Base-by-base conservation (phyloP, 2,888 invertebrate genomes). In the Lasioglossum pauxillum region DNA sequence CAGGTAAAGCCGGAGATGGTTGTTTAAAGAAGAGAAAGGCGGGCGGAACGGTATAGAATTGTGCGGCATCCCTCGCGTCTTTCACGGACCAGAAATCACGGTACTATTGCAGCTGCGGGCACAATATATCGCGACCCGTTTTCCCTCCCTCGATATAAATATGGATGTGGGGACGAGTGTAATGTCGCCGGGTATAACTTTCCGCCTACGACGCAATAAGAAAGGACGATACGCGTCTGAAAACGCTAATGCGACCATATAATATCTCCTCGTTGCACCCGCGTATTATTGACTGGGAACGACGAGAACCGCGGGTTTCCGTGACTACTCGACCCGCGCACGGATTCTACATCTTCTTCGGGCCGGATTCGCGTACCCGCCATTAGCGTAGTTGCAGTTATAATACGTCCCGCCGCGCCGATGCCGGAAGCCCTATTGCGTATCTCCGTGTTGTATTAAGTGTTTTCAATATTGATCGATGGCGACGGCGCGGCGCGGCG, bases 231-330 rank as follows among this genome's bases (percentile, higher is more conserved):
- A 73, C 71, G 57, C 77, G 31, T 71, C 77, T 71, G 77, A 57
- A 67, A 77, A 83, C 83, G 83, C 44, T 77, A 83, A 84, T 84
- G 67, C 83, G n/a, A 53, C 73, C 67, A 67, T 38, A 67, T 83
- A 83, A 83, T 84, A 84, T 84, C 67, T 83, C 73, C 44, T 64
- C 53, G 83, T 82, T 64, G 27, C 49, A 14, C 67, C 35, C 5
- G 19, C 31, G n/a, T 78, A 60, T 23, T 78, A 71, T 78, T 53
- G 83, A 74, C 72, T 75, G 38, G 31, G 23, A 75, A 57, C 74
- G 46, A 27, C n/a, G 71, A 19, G 31, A 72, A 44, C 10, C 31
- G 23, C n/a, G n/a, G 7, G 16, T 69, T 69, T 69, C n/a, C 69
- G 69, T 41, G 69, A 69, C 38, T 69, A 38, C 38, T 69, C 69